Evolutionary conservation across 2,113 vertebrate genomes (phyloP).

Genomic region (Hoplias malabaricus): DNA sequence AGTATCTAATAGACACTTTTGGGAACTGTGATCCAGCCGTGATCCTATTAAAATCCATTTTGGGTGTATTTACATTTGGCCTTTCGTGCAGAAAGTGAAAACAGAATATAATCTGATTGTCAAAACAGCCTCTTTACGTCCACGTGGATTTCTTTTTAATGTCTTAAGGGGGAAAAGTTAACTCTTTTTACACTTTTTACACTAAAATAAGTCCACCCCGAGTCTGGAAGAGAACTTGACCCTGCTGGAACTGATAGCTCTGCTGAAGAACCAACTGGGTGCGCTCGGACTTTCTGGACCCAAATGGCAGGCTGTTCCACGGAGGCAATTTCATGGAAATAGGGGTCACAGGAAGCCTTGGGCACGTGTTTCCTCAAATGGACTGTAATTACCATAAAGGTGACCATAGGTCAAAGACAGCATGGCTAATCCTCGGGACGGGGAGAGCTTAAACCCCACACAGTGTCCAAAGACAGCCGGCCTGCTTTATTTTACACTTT

Average conservation of each 20-base stretch:
- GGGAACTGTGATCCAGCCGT: no score
- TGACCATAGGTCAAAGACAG: constrained; percentile 44
- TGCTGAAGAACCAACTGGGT: neutral
- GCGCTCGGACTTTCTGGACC: neutral
- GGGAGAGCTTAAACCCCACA: neutral
- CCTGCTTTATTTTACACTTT: neutral
- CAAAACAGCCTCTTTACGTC: no score
- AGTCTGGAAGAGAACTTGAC: neutral
- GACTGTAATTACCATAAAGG: constrained; percentile 50
- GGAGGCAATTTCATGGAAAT: constrained; percentile 49
- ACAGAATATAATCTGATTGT: no score
- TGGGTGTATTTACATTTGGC: no score
- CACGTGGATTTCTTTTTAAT: no score
- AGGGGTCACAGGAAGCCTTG: constrained; percentile 51
- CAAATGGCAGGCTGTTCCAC: constrained; percentile 37
- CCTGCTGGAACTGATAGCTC: neutral
- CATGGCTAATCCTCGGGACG: constrained; percentile 38
- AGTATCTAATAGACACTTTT: no score
- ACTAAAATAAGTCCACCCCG: neutral
- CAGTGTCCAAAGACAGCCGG: neutral
- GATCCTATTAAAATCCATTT: no score
- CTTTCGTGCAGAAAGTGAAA: no score
- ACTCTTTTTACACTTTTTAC: no score
- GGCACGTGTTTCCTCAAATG: constrained; percentile 51
- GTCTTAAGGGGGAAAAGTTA: neutral